These are phyloP conservation scores for Nothocercus julius DNA, from an alignment of 2,113 vertebrate genomes.

Conservation along the genomic window DNA sequence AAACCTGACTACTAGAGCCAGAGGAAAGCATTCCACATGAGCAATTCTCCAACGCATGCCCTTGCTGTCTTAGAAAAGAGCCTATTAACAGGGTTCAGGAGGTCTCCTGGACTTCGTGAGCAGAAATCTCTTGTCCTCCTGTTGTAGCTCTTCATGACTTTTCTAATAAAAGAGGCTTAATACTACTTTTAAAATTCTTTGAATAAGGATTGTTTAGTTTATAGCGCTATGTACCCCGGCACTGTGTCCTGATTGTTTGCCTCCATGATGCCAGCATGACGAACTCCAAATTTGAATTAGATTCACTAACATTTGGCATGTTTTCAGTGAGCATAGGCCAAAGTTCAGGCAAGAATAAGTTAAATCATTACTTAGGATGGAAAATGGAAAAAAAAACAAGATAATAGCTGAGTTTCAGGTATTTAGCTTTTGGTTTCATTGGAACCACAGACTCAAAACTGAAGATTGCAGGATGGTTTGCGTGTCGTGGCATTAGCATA, in stretches of 20 bases:
- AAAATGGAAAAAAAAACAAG: neutral
- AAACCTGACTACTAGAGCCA: neutral
- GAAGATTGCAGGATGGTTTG: rapidly evolving
- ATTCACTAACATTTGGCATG: neutral
- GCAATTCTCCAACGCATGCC: neutral
- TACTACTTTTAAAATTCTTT: neutral
- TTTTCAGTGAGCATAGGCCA: neutral
- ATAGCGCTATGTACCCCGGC: neutral
- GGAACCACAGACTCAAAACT: neutral
- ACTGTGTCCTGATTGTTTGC: neutral
- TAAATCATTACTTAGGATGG: neutral
- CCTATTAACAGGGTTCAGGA: neutral
- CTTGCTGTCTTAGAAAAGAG: rapidly evolving
- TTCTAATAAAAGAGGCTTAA: neutral
- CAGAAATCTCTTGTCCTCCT: neutral
- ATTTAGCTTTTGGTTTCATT: neutral
- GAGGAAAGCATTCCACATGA: rapidly evolving
- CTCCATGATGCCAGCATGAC: neutral
- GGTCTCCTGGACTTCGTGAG: neutral
- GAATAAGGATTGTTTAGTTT: neutral
- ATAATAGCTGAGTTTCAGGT: neutral
- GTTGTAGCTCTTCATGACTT: neutral
- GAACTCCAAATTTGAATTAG: neutral
- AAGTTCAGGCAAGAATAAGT: neutral
- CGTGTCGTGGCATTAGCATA: neutral